Evolutionary conservation across 2,888 invertebrate species (phyloP).

Genomic region (Cyclophora albipunctata): DNA sequence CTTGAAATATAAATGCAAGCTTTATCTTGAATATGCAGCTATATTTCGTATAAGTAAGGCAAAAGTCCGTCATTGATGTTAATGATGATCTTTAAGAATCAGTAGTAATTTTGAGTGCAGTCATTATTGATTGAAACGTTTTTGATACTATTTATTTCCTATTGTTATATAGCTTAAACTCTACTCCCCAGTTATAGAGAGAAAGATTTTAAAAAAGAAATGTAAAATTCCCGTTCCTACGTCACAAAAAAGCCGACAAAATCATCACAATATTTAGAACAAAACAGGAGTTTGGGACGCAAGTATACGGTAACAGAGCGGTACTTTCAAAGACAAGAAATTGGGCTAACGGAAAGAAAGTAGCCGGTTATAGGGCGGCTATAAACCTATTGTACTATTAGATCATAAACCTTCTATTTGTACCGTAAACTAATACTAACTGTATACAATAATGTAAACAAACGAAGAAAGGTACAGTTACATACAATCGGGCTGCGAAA

Average conservation of each 20-base stretch:
- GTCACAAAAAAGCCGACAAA: neutral
- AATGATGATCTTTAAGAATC: too few relatives aligned
- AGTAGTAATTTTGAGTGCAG: too few relatives aligned
- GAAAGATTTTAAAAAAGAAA: neutral
- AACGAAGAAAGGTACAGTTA: constrained; percentile 15
- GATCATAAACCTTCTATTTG: constrained; percentile 35
- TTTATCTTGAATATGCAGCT: too few relatives aligned
- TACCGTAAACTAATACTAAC: constrained; percentile 27
- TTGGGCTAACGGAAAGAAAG: constrained; percentile 62
- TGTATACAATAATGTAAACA: constrained; percentile 16
- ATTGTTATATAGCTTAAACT: too few relatives aligned
- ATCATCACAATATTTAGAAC: neutral
- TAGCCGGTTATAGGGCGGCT: constrained; percentile 37
- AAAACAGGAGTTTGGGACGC: neutral
- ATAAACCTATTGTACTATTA: constrained; percentile 42
- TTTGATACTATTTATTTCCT: too few relatives aligned
- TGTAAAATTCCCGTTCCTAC: neutral
- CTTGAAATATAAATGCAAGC: too few relatives aligned
- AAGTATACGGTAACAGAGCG: constrained; percentile 41
- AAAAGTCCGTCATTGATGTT: too few relatives aligned
- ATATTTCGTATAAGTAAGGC: too few relatives aligned
- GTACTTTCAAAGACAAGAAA: constrained; percentile 52
- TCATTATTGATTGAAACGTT: too few relatives aligned
- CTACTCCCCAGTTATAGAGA: too few relatives aligned
- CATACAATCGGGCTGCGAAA: constrained; percentile 9